Base-by-base conservation (phyloP, 53 echinoderm and acorn worm genomes). In the Echinometra lucunter region DNA sequence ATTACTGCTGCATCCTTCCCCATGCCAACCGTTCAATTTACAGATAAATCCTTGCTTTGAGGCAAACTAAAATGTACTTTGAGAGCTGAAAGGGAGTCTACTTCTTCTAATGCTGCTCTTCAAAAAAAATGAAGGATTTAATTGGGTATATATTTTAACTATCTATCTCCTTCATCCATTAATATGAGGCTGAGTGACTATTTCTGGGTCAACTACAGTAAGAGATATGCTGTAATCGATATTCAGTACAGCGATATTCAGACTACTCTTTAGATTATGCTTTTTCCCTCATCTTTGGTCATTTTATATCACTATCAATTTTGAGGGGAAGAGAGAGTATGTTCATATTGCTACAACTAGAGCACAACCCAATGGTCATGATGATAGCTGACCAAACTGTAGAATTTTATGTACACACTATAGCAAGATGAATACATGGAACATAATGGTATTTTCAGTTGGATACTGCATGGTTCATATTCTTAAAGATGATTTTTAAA, bases 31-130 rank as follows among this genome's bases (percentile, higher is more conserved):
- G 57, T 89, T 89, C 89, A 89, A 89, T 89, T 89, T 89, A 13
- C 58, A 19, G 16, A 6, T 89, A 89, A 89, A 89, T 58, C 89
- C 89, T 15, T 6, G 89, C 89, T 89, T 89, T 58, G 3, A 89
- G 89, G 45, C 23, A 89, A 58, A 89, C 89, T 89, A 9, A 58
- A 58, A 45, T 9, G 19, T 57, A n/a, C 83, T 47, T 83, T 83
- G n/a, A 83, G 37, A 89, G 35, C 89, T 89, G 89, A 57, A 83
- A 83, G 83, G 88, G 89, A 28, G 30, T 58, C 89, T 56, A 89
- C 8, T 57, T 88, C 88, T 56, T 25, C 13, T 85, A 45, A 85
- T 56, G 57, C 57, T 15, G 35, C 53, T 53, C 88, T 88, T 88
- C 88, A 56, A 88, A 53, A 42, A n/a, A 89, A 27, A 25, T 89